Evolutionary conservation across 2,797 vertebrate species (phyloP), one percentile per base, ranked within the genome.

Genomic region (Phrynocephalus forsythii): DNA sequence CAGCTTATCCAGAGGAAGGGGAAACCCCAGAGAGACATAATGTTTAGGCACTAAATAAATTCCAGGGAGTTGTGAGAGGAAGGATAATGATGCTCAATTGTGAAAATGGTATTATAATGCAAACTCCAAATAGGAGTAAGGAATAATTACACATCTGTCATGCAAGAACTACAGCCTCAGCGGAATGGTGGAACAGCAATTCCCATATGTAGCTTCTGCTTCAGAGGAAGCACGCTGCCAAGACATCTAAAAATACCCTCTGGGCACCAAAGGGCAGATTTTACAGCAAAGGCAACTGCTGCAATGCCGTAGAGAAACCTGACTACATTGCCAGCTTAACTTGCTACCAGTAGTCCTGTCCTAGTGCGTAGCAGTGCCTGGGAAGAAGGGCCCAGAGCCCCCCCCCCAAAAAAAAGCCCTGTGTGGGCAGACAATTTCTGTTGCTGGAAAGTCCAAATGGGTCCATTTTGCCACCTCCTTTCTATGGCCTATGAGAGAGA

Each of bases 141-240:
- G 83, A 84, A 81, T 30, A 93, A 56, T 20, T 87, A 85, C 83
- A 90, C 0, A 82, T 20, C 1, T 91, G 85, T 91, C 89, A 85
- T 90, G 69, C 63, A 79, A 88, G 48, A 76, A 91, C 28, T 67
- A 79, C 0, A 85, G 87, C 6, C 63, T 38, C 52, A 87, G 86
- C 24, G n/a, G 22, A 92, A 89, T 68, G 7, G 24, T 81, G 82
- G 86, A 89, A 72, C 76, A 91, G 38, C 87, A 86, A 93, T 88
- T 94, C 86, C 63, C 63, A 89, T 5, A 86, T 22, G 66, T 5
- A 13, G 78, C 15, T 16, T 85, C 52, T 90, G 63, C 85, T 50
- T 71, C 22, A 89, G 91, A 95, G 93, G 72, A 8, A 87, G 84
- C 38, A 67, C 93, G 89, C 85, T 91, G 86, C 67, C 83, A 88